Evolutionary conservation across 2,113 vertebrate genomes (phyloP).

Genomic region (Halichoeres trimaculatus): DNA sequence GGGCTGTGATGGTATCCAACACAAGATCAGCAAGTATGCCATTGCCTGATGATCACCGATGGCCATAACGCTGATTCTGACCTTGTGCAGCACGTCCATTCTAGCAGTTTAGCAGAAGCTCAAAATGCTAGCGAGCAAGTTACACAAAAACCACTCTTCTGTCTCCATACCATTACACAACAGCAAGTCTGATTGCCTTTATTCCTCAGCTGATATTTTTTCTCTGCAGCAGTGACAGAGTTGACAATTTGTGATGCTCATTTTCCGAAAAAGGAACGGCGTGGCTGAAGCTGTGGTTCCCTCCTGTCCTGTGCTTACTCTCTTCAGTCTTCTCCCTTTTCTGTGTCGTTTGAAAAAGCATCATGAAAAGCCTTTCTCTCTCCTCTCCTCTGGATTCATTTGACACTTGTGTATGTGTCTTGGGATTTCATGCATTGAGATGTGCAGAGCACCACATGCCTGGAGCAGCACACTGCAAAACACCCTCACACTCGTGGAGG

Average conservation of each 20-base stretch:
- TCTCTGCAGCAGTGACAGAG: conserved; percentile 22
- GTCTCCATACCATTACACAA: not conserved
- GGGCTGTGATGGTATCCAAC: not conserved
- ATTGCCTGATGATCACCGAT: not conserved
- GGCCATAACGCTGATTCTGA: not conserved
- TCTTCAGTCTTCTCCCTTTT: conserved; percentile 34
- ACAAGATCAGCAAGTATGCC: not conserved
- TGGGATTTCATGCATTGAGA: conserved; percentile 43
- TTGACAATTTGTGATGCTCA: not conserved
- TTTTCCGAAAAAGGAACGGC: conserved; percentile 27
- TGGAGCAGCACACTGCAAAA: conserved; percentile 21
- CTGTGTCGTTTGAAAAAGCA: conserved; percentile 43
- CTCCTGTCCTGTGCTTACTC: conserved; percentile 24
- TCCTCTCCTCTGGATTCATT: conserved; percentile 44
- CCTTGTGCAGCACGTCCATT: no score
- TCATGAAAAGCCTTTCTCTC: conserved; percentile 42
- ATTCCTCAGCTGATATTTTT: conserved; percentile 8
- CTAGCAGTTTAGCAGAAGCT: no score
- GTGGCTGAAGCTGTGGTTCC: conserved; percentile 7
- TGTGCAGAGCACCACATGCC: conserved; percentile 43
- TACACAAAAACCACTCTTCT: not conserved
- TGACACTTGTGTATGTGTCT: conserved; percentile 51
- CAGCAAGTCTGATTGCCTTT: not conserved
- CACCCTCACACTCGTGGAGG: not conserved
- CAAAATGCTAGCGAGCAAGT: not conserved